Percentiles rank a stretch among this genome's conserved stretches.
phyloP scores from a whole-genome alignment of 2,797 vertebrate species.

The Rhinogobio ventralis region DNA sequence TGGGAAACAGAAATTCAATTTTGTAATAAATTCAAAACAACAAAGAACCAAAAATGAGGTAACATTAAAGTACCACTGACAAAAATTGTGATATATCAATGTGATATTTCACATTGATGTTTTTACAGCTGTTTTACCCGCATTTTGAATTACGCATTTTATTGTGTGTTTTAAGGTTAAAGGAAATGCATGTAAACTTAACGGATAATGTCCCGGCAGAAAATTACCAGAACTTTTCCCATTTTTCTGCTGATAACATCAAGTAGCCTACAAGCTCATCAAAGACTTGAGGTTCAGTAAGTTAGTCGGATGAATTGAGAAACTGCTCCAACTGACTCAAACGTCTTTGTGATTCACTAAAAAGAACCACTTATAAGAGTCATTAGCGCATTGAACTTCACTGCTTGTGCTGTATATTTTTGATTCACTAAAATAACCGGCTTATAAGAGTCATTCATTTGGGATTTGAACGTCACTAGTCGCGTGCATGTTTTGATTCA shows the following conservation, averaged over 20 bases:
- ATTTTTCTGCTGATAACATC: not conserved
- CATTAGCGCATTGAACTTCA: not conserved
- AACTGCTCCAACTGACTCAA: not conserved
- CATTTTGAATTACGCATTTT: not conserved
- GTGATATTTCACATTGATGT: not conserved
- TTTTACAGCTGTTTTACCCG: not conserved
- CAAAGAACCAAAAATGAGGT: not conserved
- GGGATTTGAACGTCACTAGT: too few relatives aligned
- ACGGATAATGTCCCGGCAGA: not conserved
- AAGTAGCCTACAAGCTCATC: not conserved
- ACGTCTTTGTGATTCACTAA: not conserved
- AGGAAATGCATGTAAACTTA: not conserved
- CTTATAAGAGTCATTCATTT: not conserved
- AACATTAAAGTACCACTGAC: too few relatives aligned
- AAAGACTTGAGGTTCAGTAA: too few relatives aligned
- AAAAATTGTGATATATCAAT: too few relatives aligned
- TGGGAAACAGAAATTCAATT: not conserved
- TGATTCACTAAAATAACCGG: not conserved
- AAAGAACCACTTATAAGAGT: not conserved
- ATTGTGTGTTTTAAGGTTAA: not conserved
- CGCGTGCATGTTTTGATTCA: not conserved
- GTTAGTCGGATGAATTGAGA: not conserved
- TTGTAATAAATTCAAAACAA: not conserved
- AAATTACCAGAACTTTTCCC: not conserved
- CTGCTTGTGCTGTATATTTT: not conserved